phyloP scores from a whole-genome alignment of 1,140 invertebrate species.

The Orius laevigatus region DNA sequence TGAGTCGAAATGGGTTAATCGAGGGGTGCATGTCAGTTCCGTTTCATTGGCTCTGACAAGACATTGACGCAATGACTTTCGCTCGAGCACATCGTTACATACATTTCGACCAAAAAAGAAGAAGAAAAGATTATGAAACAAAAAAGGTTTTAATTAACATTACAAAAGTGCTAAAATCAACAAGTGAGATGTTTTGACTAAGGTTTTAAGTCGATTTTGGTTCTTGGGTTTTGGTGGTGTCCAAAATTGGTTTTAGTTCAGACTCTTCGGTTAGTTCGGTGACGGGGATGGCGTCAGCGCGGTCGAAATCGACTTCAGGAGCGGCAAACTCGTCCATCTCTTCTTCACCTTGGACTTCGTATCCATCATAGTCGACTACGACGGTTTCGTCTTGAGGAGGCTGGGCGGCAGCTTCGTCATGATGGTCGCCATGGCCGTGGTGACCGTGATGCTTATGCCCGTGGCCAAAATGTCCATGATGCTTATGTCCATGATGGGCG shows the following conservation, averaged over 20 bases:
- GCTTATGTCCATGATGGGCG: slow-evolving; percentile 11
- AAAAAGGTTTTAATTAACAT: not conserved
- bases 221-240: not conserved
- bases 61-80: no score
- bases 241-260: no score
- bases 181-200: not conserved
- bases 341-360: not conserved
- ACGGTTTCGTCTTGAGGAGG: slow-evolving; percentile 6
- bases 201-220: not conserved
- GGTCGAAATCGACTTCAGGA: slow-evolving; percentile 1
- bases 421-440: slow-evolving; percentile 4
- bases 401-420: slow-evolving; percentile 4
- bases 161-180: not conserved
- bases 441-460: slow-evolving; percentile 8
- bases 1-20: not conserved
- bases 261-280: not conserved
- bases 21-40: not conserved
- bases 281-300: slow-evolving; percentile 3
- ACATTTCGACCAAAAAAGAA: no score
- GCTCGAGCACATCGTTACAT: no score
- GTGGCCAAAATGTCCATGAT: slow-evolving; percentile 7
- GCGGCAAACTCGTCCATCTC: slow-evolving; percentile 1
- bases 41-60: no score
- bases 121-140: not conserved
- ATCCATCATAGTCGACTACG: slow-evolving; percentile 1